A percentile compares a stretch with the other conserved stretches of the same genome.
Evolutionary conservation across 2,113 vertebrate genomes (phyloP).

Genomic region (Cariama cristata): DNA sequence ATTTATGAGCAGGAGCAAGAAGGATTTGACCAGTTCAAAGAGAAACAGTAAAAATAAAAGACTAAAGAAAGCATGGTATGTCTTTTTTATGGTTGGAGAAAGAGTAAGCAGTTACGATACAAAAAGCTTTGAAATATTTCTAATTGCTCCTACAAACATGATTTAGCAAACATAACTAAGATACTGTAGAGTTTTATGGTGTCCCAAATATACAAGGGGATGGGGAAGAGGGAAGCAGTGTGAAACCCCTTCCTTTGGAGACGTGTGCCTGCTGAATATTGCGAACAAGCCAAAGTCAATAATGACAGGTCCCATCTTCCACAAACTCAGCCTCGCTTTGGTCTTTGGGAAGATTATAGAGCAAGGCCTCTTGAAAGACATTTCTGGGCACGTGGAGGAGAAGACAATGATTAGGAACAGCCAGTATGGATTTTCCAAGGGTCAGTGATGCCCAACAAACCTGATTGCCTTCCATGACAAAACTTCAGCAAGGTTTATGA

Average conservation of each 20-base stretch:
- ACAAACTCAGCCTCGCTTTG: background rate
- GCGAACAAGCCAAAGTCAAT: background rate
- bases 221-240: background rate
- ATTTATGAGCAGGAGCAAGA: background rate
- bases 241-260: background rate
- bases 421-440: background rate
- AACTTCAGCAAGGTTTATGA: background rate
- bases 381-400: background rate
- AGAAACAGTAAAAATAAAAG: background rate
- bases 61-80: background rate
- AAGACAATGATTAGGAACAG: background rate
- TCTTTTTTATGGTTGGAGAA: background rate
- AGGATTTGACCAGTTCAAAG: background rate
- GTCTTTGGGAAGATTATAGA: background rate
- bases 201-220: background rate
- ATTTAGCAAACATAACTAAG: background rate
- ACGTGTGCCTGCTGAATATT: background rate
- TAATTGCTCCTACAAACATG: background rate
- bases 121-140: background rate
- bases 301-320: background rate
- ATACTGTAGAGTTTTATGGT: background rate
- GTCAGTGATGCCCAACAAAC: background rate
- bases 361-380: background rate
- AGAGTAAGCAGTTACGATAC: background rate
- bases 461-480: background rate